Base-by-base conservation (phyloP, 2,113 vertebrate species). In the Saguinus imperator region DNA sequence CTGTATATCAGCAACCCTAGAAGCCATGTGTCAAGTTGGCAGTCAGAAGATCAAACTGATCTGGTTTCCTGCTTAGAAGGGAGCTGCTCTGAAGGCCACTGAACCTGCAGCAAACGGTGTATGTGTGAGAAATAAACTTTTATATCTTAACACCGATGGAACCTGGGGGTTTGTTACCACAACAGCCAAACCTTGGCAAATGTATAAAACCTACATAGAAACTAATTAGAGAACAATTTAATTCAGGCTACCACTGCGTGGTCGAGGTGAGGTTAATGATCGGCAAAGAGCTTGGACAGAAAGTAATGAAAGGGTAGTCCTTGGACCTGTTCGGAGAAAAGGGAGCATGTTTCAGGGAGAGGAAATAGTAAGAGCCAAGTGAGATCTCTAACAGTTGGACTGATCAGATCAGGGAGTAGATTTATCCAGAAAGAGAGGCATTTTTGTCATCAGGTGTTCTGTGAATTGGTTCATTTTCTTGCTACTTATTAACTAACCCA, bases 391-490 rank as follows among this genome's bases (percentile, higher is more conserved):
- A 87, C 45, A 80, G n/a, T 32, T 70, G 35, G 20, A 76, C 2
- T 23, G 27, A 40, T 43, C 27, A 11, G 50, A 58, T 87, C 37
- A 58, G 37, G 45, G 27, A 93, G 32, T 12, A 75, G 40, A 43
- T 23, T 86, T 58, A 79, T 48, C 58, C 48, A 94, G 58, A 79
- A 95, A 83, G 1, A 83, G 1, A 73, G 52, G 29, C 8, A 45
- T 48, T 93, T 79, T 32, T 52, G 48, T 89, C 50, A 81, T 68
- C 14, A 90, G 57, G 29, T 76, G 16, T 81, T 88, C 58, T 43
- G n/a, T 50, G 70, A 96, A 43, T 52, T 64, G 58, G 37, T 57
- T 96, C 29, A 29, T 25, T 88, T 77, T 73, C 79, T 95, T 70
- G 58, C 58, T 80, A 48, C 29, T 93, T 66, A 23, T 81, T 89